Conservation (phyloP, 2,113 vertebrate genomes). For the Zosterops lateralis region DNA sequence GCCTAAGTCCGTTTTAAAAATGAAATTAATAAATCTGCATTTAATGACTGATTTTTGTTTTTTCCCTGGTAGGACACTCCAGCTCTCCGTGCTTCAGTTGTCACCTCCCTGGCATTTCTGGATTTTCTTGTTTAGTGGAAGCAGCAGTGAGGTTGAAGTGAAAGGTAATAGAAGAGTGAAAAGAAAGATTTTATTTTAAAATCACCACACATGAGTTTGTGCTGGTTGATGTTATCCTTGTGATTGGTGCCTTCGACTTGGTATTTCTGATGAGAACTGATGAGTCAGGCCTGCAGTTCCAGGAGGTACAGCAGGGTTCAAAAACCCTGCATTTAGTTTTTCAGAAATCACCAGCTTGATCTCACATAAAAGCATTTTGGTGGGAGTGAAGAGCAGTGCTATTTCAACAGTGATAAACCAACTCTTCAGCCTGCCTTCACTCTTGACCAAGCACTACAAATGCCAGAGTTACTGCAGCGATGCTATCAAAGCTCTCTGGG, state of each 20-base stretch:
- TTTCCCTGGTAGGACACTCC: not conserved
- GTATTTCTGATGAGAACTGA: not conserved
- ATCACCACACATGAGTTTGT: not conserved
- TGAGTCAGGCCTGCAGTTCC: conserved; percentile 2
- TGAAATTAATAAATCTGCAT: not conserved
- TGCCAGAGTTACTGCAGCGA: not conserved
- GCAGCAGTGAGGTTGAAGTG: not conserved
- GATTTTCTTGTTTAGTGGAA: not conserved
- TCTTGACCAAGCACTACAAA: not conserved
- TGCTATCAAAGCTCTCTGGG: not conserved
- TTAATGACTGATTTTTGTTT: not conserved
- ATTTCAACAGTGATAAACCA: not conserved
- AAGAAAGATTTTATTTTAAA: not conserved
- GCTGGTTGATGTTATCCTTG: not conserved
- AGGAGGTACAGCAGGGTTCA: not conserved
- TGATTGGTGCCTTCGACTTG: not conserved
- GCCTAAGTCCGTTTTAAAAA: not conserved
- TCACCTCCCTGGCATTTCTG: not conserved
- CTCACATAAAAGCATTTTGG: not conserved
- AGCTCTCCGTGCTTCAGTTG: not conserved
- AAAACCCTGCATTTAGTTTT: not conserved
- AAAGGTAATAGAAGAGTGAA: not conserved
- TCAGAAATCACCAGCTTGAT: not conserved
- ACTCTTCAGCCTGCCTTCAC: not conserved
- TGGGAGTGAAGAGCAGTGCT: not conserved